Percentiles rank a stretch among this genome's conserved stretches.
Evolutionary conservation across 1,140 invertebrate genomes (phyloP).

Genomic region (Pogonomyrmex californicus): DNA sequence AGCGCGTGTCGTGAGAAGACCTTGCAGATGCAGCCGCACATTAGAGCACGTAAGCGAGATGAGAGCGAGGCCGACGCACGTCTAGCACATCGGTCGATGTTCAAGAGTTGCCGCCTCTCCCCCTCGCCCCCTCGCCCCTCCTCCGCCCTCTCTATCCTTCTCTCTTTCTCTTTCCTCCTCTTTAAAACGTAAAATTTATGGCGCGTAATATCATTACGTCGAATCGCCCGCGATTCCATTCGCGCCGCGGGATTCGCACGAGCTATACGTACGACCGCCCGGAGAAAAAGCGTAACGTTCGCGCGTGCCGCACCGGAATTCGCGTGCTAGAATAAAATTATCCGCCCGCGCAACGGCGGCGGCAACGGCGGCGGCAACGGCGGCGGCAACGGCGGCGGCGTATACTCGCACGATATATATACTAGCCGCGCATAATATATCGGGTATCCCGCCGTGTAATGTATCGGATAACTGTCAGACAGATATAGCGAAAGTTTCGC

Average conservation of each 20-base stretch:
- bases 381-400: not conserved
- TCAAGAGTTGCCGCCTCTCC: slow-evolving; percentile 40
- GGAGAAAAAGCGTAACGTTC: slow-evolving; percentile 41
- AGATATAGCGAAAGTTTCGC: slow-evolving; percentile 65
- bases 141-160: not conserved
- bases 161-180: not conserved
- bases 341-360: slow-evolving; percentile 29
- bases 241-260: slow-evolving; percentile 27
- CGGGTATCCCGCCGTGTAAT: slow-evolving; percentile 63
- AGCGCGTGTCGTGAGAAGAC: not conserved
- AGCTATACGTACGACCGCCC: slow-evolving; percentile 8
- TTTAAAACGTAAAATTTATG: slow-evolving; percentile 63
- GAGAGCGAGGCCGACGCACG: slow-evolving; percentile 36
- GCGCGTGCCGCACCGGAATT: slow-evolving; percentile 54
- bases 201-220: slow-evolving; percentile 70
- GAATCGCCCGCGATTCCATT: slow-evolving; percentile 56
- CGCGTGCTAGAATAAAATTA: slow-evolving; percentile 73
- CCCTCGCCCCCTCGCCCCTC: not conserved
- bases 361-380: no score
- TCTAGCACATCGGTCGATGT: slow-evolving; percentile 48
- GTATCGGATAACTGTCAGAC: slow-evolving; percentile 73
- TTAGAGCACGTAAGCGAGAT: slow-evolving; percentile 44
- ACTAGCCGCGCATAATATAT: slow-evolving; percentile 67
- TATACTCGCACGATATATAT: slow-evolving; percentile 47
- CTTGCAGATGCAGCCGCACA: slow-evolving; percentile 30